These are phyloP conservation scores for Heliconius ismenius DNA, from an alignment of 2,888 invertebrate genomes.

Conservation along the genomic window DNA sequence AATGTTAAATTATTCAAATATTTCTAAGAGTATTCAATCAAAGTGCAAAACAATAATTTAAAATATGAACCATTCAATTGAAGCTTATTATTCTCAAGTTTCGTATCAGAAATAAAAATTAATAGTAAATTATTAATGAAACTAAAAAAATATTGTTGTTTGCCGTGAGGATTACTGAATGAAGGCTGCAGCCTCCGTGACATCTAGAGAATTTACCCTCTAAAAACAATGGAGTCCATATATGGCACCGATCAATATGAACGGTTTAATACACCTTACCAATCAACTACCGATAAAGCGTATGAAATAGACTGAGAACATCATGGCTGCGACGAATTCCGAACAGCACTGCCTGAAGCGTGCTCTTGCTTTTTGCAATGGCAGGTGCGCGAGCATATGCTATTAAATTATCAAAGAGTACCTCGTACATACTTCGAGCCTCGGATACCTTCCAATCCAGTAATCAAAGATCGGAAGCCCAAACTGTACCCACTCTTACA, in stretches of 20 bases:
- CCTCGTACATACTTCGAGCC: constrained; percentile 55
- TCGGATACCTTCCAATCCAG: constrained; percentile 68
- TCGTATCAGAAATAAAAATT: not conserved
- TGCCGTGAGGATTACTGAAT: constrained; percentile 13
- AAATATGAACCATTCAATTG: too few relatives aligned
- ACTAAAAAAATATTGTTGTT: constrained; percentile 13
- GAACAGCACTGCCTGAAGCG: constrained; percentile 77
- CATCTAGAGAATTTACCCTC: constrained; percentile 44
- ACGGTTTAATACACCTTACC: constrained; percentile 73
- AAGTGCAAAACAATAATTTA: not conserved
- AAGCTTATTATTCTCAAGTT: not conserved
- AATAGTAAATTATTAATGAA: constrained; percentile 26
- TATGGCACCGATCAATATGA: constrained; percentile 45
- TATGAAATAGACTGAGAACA: constrained; percentile 73
- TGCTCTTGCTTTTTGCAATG: constrained; percentile 78
- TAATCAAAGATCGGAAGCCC: constrained; percentile 68
- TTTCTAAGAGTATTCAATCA: not conserved
- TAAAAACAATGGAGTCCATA: constrained; percentile 41
- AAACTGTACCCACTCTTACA: constrained; percentile 32
- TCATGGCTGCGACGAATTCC: constrained; percentile 76
- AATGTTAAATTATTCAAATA: too few relatives aligned
- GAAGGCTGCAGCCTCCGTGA: constrained; percentile 29
- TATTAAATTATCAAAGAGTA: constrained; percentile 81
- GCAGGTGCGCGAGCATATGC: constrained; percentile 80
- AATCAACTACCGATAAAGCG: constrained; percentile 80